Base-by-base conservation (phyloP, 30 jellyfish, hydroid and myxozoan species). In the Clytia hemisphaerica region DNA sequence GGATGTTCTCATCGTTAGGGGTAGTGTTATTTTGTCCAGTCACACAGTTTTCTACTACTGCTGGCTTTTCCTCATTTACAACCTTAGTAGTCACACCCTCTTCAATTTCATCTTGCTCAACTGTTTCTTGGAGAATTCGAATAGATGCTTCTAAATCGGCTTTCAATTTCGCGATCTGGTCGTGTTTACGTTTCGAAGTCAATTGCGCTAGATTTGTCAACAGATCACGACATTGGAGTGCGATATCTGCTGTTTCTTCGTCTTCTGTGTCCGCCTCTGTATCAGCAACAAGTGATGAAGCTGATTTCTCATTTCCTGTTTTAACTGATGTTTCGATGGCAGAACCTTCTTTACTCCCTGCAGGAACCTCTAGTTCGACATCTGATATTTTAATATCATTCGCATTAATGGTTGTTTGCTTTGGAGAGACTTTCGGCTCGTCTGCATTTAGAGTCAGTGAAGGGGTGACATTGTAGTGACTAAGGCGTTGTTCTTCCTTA, bases 141-240 rank as follows among this genome's bases (percentile, higher is more conserved):
- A 69, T 69, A 19, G 81, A 69, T 7, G 33, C 81, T 29, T 19
- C 53, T 30, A 69, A 50, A 32, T 69, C 81, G 29, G 76, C 19
- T 45, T 69, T 69, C 30, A 69, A 34, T 69, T 45, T 48, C 18
- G 7, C 48, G 6, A 69, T 18, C 25, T 69, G 81, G 25, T 65
- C 78, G 30, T 45, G 16, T 31, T 45, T 69, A 0, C 31, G 32
- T 16, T n/a, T 30, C 2, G 31, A 51, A 7, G 58, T 48, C 30
- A 42, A 9, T 33, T 48, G 36, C 48, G 81, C 36, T n/a, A 69
- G 32, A 49, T 45, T 69, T 32, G 25, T 37, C 3, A 69, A 53
- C 47, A 69, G 47, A 49, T 49, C 76, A 21, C 40, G 34, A 49
- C 81, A 69, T 30, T 69, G 76, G 24, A 69, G 61, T 0, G 76